Evolutionary conservation across 2,888 invertebrate species (phyloP), one percentile per base, ranked within the genome.

Genomic region (Synergus japonicus): DNA sequence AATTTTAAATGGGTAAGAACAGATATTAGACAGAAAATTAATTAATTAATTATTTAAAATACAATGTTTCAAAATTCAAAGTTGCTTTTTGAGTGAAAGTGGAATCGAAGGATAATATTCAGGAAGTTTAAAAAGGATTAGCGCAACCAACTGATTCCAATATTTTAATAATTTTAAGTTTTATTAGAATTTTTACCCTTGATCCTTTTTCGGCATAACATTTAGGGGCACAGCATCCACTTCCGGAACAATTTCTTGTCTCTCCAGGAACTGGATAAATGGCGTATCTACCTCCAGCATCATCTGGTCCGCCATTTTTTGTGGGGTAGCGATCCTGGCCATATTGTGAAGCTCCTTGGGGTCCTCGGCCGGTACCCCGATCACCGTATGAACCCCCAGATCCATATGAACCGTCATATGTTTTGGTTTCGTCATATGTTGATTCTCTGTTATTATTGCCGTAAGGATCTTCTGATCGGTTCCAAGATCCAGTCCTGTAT

Each of bases 151-250:
- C 3, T 29, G 3, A 3, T 29, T 37, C 37, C 37, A 37, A 37
- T 58, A 41, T 78, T 7, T 66, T 67, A n/a, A 18, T 49, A 44
- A 66, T 22, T 15, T 3, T 5, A 63, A 54, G n/a, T 37, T 49
- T 37, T 4, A 5, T 10, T 29, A 84, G 54, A 37, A n/a, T 64
- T 78, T 43, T 92, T 93, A 96, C 96, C 88, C 97, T 93, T 81
- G 94, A 95, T 90, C 97, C 97, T 92, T 97, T 97, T 92, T 97
- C 97, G 1, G 97, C 97, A 85, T 97, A 96, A 92, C 97, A 97
- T 93, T 97, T 97, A 0, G 97, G 97, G 63, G 95, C 94, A 89
- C 97, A 97, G 87, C 95, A 95, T 79, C 94, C 96, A 0, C 94
- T 93, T 13, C 94, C 95, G 0, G 86, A 92, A 86, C 96, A 96